phyloP scores from a whole-genome alignment of 64 coral and sea anemone species.

The Stichodactyla helianthus region DNA sequence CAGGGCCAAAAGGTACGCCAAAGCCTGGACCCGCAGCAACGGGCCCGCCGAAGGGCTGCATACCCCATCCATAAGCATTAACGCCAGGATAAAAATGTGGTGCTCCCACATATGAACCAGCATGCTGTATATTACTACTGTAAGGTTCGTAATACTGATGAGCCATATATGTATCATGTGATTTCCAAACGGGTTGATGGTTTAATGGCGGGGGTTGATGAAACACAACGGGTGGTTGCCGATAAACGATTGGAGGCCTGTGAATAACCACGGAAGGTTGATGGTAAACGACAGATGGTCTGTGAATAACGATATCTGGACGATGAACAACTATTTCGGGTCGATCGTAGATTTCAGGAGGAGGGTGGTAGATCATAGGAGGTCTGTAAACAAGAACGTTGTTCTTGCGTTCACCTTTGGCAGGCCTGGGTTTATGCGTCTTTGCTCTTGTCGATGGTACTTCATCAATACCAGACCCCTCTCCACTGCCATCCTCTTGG shows the following conservation, averaged over 20 bases:
- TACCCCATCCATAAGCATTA: constrained; percentile 72
- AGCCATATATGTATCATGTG: constrained; percentile 79
- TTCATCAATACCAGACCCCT: background rate
- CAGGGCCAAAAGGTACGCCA: constrained; percentile 12
- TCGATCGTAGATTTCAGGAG: constrained; percentile 92
- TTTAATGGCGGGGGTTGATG: constrained; percentile 90
- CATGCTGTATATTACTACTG: constrained; percentile 54
- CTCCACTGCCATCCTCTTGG: constrained; percentile 5
- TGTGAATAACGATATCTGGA: constrained; percentile 85
- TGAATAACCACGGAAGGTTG: constrained; percentile 92
- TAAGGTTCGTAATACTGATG: constrained; percentile 69
- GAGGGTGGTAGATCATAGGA: constrained; percentile 92
- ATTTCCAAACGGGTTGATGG: constrained; percentile 67
- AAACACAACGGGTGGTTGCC: constrained; percentile 86
- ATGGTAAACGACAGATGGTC: constrained; percentile 85
- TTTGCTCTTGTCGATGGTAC: background rate
- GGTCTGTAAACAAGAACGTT: constrained; percentile 85
- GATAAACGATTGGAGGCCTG: constrained; percentile 84
- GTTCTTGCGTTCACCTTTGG: constrained; percentile 80
- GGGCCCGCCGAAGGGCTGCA: constrained; percentile 17
- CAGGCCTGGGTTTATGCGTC: constrained; percentile 31
- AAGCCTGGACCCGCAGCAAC: background rate
- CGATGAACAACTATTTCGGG: constrained; percentile 85
- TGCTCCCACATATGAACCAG: constrained; percentile 62
- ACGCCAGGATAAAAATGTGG: constrained; percentile 71